Base-by-base conservation (phyloP, 2,888 invertebrate species). In the Troides aeacus region DNA sequence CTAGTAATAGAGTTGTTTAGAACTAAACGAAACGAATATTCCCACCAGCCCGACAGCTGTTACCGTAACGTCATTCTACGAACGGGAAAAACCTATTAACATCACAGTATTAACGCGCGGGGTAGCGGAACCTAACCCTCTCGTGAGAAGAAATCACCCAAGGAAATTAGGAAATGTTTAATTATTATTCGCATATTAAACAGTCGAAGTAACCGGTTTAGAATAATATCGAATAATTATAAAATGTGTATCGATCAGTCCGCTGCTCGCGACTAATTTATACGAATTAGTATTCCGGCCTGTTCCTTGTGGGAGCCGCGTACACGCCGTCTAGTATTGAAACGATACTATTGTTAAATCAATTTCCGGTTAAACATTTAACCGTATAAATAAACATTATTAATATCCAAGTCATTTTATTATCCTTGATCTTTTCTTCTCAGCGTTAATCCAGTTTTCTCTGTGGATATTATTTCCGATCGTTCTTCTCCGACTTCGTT, bases 141-240 rank as follows among this genome's bases (percentile, higher is more conserved):
- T 83, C 90, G 90, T 90, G 91, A 88, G 92, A 90, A 90, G 79
- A 77, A 78, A 78, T 75, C 78, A 72, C 76, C 77, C 74, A 84
- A 86, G 83, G 82, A 87, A 87, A 87, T 83, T 84, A 82, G 85
- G 85, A 87, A 90, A 85, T 79, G 79, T 39, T 81, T 90, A 90
- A 90, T 91, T 90, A 85, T 86, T 90, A 92, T 91, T 90, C 88
- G 88, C 91, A 92, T 92, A 90, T 87, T 90, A 90, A 92, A 84
- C 81, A 87, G 81, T 71, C 75, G 64, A 74, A 72, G 50, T 66
- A 78, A 80, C 81, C 75, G 79, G 81, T 76, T 72, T 72, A 74
- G 73, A 77, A 79, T 79, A 80, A 79, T 79, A 80, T 81, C 77
- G 74, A 78, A 81, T 81, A 77, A 82, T 82, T 81, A 82, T 81